These are phyloP conservation scores for Alosa sapidissima DNA, from an alignment of 2,797 vertebrate genomes.

Conservation along the genomic window DNA sequence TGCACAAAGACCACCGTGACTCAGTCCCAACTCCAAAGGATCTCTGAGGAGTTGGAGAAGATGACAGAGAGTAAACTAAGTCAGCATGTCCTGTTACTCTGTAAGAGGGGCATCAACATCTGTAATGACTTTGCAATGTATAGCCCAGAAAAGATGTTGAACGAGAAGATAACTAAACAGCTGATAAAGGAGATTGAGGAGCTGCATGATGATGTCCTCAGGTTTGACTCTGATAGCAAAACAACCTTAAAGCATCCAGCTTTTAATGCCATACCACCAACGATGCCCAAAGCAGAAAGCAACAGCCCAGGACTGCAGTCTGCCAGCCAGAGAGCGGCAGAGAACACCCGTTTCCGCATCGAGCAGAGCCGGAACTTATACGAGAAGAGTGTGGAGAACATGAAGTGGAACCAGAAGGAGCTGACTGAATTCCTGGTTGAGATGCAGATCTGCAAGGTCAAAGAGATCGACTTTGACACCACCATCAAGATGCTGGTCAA, in stretches of 20 bases:
- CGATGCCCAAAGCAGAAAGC: constrained; percentile 33
- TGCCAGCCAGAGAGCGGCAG: background rate
- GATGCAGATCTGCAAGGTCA: background rate
- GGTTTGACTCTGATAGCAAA: constrained; percentile 48
- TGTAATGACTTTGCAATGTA: too few relatives aligned
- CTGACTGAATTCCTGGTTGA: constrained; percentile 36
- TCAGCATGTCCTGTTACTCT: too few relatives aligned
- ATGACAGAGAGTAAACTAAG: too few relatives aligned
- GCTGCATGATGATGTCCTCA: background rate
- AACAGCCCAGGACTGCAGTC: background rate
- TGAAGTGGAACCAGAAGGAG: constrained; percentile 49
- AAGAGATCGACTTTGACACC: background rate
- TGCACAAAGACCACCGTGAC: background rate
- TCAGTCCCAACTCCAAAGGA: background rate
- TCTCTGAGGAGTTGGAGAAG: background rate
- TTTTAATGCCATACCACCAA: constrained; percentile 41
- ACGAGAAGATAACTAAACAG: background rate
- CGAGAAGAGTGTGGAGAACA: constrained; percentile 41
- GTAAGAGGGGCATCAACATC: too few relatives aligned
- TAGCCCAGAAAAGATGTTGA: too few relatives aligned
- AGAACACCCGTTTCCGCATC: constrained; percentile 41
- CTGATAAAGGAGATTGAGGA: background rate
- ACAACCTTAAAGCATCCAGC: constrained; percentile 29
- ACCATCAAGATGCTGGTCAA: background rate
- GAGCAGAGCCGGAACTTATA: constrained; percentile 48